Percentiles rank a stretch among this genome's conserved stretches.
phyloP scores from a whole-genome alignment of 2,888 invertebrate genomes.

The Ametastegia equiseti region DNA sequence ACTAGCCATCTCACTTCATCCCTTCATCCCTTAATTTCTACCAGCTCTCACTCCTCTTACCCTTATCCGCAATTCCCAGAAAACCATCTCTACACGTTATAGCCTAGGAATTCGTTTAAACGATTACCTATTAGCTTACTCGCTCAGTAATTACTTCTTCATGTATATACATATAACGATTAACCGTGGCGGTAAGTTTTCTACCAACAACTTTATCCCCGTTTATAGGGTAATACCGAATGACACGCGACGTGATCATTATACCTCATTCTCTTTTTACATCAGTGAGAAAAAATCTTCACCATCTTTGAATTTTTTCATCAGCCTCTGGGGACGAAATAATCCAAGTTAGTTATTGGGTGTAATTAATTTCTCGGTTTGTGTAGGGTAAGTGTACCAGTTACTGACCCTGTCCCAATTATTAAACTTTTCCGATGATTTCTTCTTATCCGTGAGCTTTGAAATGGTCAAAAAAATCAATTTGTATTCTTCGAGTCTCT shows the following conservation, averaged over 20 bases:
- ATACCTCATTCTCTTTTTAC: not conserved
- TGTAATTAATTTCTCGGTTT: too few relatives aligned
- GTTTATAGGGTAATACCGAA: not conserved
- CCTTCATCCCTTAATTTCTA: not conserved
- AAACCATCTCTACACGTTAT: conserved; percentile 28
- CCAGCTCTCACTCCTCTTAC: not conserved
- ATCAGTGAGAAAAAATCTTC: not conserved
- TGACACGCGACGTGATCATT: conserved; percentile 39
- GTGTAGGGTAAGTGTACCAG: too few relatives aligned
- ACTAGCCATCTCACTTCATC: not conserved
- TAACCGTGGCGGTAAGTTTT: not conserved
- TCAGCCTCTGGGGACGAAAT: not conserved
- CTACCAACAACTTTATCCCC: conserved; percentile 34
- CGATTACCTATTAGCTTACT: conserved; percentile 37
- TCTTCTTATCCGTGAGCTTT: too few relatives aligned
- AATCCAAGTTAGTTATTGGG: too few relatives aligned
- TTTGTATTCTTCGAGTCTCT: too few relatives aligned
- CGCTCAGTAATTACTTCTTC: conserved; percentile 29
- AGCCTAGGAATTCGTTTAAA: conserved; percentile 36
- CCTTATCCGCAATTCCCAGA: conserved; percentile 2
- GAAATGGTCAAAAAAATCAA: too few relatives aligned
- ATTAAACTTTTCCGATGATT: too few relatives aligned
- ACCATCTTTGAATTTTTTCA: too few relatives aligned
- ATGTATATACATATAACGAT: conserved; percentile 1
- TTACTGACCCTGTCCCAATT: too few relatives aligned